Percentiles rank a stretch among this genome's conserved stretches.
Evolutionary conservation across 2,888 invertebrate genomes (phyloP).

Genomic region (Mythimna lalbum): DNA sequence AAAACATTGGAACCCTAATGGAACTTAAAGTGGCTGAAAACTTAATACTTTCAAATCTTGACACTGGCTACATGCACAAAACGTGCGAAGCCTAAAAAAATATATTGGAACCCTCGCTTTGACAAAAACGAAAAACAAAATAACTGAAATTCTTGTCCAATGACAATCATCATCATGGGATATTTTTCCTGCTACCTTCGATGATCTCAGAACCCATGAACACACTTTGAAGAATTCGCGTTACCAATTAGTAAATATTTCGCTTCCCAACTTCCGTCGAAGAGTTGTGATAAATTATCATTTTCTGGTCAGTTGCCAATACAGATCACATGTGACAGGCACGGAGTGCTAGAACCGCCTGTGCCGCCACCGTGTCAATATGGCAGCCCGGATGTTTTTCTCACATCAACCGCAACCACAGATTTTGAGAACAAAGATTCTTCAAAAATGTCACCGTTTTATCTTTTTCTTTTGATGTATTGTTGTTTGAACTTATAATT

Average conservation of each 20-base stretch:
- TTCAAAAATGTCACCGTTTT: conserved; percentile 39
- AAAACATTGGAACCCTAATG: no score
- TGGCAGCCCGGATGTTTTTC: conserved; percentile 67
- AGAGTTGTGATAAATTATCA: conserved; percentile 65
- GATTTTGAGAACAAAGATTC: conserved; percentile 34
- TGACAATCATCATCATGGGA: conserved; percentile 50
- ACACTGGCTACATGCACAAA: no score
- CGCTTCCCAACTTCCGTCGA: conserved; percentile 69
- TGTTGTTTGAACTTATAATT: conserved; percentile 44
- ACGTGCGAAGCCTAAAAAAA: conserved; percentile 1
- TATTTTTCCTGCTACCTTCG: conserved; percentile 54
- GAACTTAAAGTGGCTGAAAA: no score
- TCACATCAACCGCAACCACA: conserved; percentile 43
- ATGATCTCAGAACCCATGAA: conserved; percentile 64
- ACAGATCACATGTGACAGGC: conserved; percentile 67
- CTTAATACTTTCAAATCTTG: no score
- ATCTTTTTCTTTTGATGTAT: conserved; percentile 57
- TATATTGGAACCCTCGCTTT: conserved; percentile 18
- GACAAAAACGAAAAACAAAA: conserved; percentile 18
- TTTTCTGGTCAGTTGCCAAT: conserved; percentile 76
- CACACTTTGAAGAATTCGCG: conserved; percentile 63
- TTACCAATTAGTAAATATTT: conserved; percentile 73
- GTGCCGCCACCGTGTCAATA: conserved; percentile 54
- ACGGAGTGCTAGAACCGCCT: conserved; percentile 54
- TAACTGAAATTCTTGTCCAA: conserved; percentile 42